Evolutionary conservation across 2,113 vertebrate genomes (phyloP), one percentile per base, ranked within the genome.

Genomic region (Tautogolabrus adspersus): DNA sequence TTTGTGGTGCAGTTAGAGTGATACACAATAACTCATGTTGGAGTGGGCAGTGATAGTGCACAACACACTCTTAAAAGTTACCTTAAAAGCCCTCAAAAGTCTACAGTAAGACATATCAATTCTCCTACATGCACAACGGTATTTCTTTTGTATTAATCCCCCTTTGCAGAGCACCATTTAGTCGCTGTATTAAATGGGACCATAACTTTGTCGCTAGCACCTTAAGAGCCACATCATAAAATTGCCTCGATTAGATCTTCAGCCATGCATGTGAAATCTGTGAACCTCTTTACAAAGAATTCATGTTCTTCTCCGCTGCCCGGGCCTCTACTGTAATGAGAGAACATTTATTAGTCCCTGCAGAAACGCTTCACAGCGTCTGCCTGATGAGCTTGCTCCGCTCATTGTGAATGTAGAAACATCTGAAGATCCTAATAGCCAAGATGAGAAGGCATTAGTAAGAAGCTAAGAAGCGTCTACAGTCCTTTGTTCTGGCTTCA

Each of bases 1-100:
- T 79, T 81, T 86, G 87, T 75, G 3, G 77, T 10, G 77, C 66
- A 16, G 61, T 86, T 86, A 69, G 70, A 81, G 65, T 86, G 79
- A 89, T 73, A 26, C 12, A 67, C 66, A 63, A 69, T 75, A 54
- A 81, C 71, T 83, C 57, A 69, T 34, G 26, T 47, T 59, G 42
- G 51, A 67, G 51, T 30, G 49, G 64, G 30, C 49, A 23, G 13
- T 58, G 40, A 19, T 34, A 3, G 42, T 23, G 13, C 59, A 54
- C 60, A 44, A 66, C n/a, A 56, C 13, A 52, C 64, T 66, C 47
- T 42, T 8, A 38, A 46, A 75, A 66, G 61, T 80, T 63, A 64
- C 57, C 51, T 72, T 70, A 26, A 70, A 81, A 79, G 67, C 13
- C 47, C 34, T 38, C n/a, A 57, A 40, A 63, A 40, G 13, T 42